Conservation (phyloP, 2,113 vertebrate species). For the Prionailurus viverrinus region DNA sequence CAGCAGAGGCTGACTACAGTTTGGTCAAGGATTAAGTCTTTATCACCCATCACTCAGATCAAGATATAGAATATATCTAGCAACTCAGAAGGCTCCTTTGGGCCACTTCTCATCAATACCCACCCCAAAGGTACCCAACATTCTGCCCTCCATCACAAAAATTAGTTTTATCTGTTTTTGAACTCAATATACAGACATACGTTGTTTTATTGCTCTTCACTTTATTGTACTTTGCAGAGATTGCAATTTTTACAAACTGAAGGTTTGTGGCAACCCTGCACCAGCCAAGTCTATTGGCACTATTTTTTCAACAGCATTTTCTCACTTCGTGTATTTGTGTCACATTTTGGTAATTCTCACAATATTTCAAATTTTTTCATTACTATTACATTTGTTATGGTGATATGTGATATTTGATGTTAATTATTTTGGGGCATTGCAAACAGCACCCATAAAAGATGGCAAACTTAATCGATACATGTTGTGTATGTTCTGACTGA, state of each 20-base stretch:
- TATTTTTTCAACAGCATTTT: background rate
- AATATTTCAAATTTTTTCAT: background rate
- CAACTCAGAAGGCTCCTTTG: background rate
- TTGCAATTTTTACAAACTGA: background rate
- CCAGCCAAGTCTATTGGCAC: background rate
- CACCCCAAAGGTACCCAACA: background rate
- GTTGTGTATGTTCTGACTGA: background rate
- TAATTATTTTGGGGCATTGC: background rate
- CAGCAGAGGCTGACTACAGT: background rate
- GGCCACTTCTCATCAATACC: background rate
- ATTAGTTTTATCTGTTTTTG: conserved; percentile 18
- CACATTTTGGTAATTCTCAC: background rate
- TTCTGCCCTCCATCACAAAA: background rate
- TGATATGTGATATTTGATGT: background rate
- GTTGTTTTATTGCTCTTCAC: background rate
- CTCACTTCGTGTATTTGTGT: background rate
- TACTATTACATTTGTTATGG: background rate
- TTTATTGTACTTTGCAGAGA: background rate
- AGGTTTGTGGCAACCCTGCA: background rate
- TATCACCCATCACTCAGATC: background rate
- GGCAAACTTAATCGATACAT: background rate
- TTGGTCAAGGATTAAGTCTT: background rate
- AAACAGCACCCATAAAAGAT: background rate
- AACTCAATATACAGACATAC: background rate
- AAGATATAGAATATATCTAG: background rate